Percentiles rank a stretch among this genome's conserved stretches.
These are phyloP conservation scores for Cantharis lateralis DNA, from an alignment of 2,888 invertebrate species.

Conservation along the genomic window DNA sequence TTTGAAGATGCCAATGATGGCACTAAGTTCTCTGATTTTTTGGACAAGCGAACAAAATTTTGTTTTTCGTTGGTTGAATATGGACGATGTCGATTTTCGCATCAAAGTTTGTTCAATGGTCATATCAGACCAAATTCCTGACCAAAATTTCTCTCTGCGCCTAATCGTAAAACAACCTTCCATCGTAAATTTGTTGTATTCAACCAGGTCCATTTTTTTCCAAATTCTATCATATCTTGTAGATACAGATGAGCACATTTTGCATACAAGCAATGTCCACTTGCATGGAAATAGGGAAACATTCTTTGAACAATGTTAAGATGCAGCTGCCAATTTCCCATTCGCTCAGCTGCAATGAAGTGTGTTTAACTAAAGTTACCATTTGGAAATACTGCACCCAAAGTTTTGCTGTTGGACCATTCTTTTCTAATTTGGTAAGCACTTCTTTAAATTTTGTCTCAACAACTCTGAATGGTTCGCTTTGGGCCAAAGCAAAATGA, in stretches of 20 bases:
- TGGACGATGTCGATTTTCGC: conserved; percentile 9
- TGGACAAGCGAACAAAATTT: no score
- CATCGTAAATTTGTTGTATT: conserved; percentile 29
- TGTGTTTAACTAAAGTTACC: conserved; percentile 40
- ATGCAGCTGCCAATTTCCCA: conserved; percentile 43
- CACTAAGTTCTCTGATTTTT: no score
- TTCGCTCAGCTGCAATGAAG: conserved; percentile 44
- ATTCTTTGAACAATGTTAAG: conserved; percentile 40
- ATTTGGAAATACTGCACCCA: conserved; percentile 42
- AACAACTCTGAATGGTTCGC: conserved; percentile 20
- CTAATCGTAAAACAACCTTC: conserved; percentile 18
- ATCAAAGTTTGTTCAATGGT: conserved; percentile 46
- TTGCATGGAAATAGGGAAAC: conserved; percentile 48
- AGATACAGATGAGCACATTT: conserved; percentile 47
- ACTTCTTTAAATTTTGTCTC: conserved; percentile 59
- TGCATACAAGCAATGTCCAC: conserved; percentile 48
- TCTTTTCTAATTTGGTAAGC: conserved; percentile 51
- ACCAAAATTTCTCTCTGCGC: conserved; percentile 34
- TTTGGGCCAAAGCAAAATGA: conserved; percentile 9
- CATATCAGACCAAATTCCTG: no score
- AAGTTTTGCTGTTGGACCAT: conserved; percentile 37
- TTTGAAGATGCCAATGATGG: no score
- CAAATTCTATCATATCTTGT: conserved; percentile 47
- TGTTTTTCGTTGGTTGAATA: no score
- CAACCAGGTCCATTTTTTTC: conserved; percentile 34